These are phyloP conservation scores for Trachemys scripta DNA, from an alignment of 2,113 vertebrate species.

Conservation along the genomic window DNA sequence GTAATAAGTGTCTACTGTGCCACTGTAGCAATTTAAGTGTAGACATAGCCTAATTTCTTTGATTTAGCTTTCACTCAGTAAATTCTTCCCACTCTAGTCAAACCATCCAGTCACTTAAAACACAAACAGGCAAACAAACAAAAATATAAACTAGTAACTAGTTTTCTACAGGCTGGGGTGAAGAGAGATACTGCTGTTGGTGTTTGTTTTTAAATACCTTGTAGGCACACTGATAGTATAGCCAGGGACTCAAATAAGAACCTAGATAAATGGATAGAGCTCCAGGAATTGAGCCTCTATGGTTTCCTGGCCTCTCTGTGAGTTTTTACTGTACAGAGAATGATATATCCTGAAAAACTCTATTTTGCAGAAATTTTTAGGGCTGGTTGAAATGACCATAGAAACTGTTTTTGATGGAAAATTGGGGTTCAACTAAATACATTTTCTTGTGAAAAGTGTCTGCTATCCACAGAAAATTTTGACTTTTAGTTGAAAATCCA, in stretches of 20 bases:
- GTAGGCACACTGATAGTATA: not conserved
- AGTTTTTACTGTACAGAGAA: not conserved
- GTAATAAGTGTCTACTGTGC: not conserved
- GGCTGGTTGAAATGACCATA: not conserved
- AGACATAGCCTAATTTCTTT: not conserved
- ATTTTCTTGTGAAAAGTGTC: not conserved
- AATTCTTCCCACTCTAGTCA: not conserved
- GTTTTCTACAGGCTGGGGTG: not conserved
- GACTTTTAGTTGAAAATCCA: not conserved
- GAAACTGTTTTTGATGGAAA: not conserved
- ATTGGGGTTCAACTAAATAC: not conserved
- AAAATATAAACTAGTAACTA: not conserved
- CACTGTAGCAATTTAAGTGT: not conserved
- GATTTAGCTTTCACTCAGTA: not conserved
- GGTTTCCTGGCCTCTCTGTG: not conserved
- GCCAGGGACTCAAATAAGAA: not conserved
- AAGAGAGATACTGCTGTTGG: not conserved
- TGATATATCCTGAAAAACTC: not conserved
- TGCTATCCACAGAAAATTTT: not conserved
- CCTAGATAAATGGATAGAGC: not conserved
- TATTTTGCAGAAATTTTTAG: not conserved
- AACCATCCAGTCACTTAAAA: not conserved
- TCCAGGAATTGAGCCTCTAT: not conserved
- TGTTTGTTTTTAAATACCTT: not conserved
- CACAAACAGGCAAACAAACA: not conserved